Base-by-base conservation (phyloP, 2,113 vertebrate genomes). In the Salvelinus namaycush region DNA sequence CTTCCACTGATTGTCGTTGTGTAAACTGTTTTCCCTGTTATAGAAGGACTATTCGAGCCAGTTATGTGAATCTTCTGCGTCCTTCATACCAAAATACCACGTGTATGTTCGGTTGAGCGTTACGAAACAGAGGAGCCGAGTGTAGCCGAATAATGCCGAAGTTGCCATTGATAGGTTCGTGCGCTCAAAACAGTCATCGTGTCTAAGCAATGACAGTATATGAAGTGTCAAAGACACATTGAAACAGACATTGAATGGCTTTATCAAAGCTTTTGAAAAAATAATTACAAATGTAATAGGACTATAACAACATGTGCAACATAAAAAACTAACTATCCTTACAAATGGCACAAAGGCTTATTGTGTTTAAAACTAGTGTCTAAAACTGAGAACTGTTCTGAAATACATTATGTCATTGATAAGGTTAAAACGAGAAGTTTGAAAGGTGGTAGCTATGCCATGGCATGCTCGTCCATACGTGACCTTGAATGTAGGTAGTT, bases 91-190 rank as follows among this genome's bases (percentile, higher is more conserved):
- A 16, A 62, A 22, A 62, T 62, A 62, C 18, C 59, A 62, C 59
- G 59, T 62, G 59, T 22, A 67, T n/a, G 29, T n/a, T 62, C 26
- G 24, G n/a, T 18, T 67, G 16, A n/a, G 24, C 18, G 27, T 68
- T 65, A 44, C 11, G n/a, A 49, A 78, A 14, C 70, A n/a, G 13
- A 14, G 1, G 3, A 7, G 29, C 79, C 83, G 84, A 72, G 0
- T 67, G 67, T 29, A 67, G 0, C 74, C 83, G 80, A 84, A 71
- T 13, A 18, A 65, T 24, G 39, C 77, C 81, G 83, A 85, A 39
- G 5, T 57, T 39, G 4, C 29, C 18, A 20, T 62, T n/a, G 5
- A 16, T 22, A 22, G 9, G 4, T 34, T 14, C 66, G 3, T 13
- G 26, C 64, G 0, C 4, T 11, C 7, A 24, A 16, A 24, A 16